Base-by-base conservation (phyloP, 2,113 vertebrate genomes). In the Gadus macrocephalus region DNA sequence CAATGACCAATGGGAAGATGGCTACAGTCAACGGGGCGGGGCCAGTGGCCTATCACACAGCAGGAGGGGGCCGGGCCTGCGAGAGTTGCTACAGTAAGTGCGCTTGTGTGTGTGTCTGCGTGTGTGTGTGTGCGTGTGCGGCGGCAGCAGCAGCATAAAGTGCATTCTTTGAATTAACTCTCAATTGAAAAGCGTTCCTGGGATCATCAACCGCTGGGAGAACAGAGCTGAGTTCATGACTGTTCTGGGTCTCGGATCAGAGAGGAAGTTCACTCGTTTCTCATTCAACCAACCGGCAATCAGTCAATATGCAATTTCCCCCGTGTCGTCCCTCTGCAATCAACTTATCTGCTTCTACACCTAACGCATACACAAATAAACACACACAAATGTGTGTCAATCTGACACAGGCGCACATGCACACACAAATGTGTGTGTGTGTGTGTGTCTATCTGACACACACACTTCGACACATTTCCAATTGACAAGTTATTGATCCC, bases 41-140 rank as follows among this genome's bases (percentile, higher is more conserved):
- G 19, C 90, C 94, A 15, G 90, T 92, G 66, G 86, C 92, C 35
- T 95, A 89, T 63, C 95, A 95, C 68, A 87, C 79, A 83, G 89
- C 93, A 0, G 83, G 94, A 35, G 85, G 94, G n/a, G 95, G 95
- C 27, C 90, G 96, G 49, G 94, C 96, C 78, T 98, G 97, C 83
- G 97, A 98, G 91, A 98, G 96, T 83, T 98, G 96, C 88, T 98
- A 95, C 1, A 92, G 96, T 98, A 88, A 97, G 95, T 73, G 31
- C 42, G 72, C 15, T 20, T 55, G 62, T 62, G 53, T 3, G 16
- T 3, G 67, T 12, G 31, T 17, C 14, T n/a, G 20, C 28, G 53
- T 9, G 14, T 12, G 66, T 27, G 53, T 25, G 15, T 20, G 20
- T 49, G 9, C 65, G 53, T 56, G 15, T 59, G 53, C 64, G 19